Percentiles rank a stretch among this genome's conserved stretches.
Conservation (phyloP, 2,888 invertebrate genomes). For the Steinernema carpocapsae region DNA sequence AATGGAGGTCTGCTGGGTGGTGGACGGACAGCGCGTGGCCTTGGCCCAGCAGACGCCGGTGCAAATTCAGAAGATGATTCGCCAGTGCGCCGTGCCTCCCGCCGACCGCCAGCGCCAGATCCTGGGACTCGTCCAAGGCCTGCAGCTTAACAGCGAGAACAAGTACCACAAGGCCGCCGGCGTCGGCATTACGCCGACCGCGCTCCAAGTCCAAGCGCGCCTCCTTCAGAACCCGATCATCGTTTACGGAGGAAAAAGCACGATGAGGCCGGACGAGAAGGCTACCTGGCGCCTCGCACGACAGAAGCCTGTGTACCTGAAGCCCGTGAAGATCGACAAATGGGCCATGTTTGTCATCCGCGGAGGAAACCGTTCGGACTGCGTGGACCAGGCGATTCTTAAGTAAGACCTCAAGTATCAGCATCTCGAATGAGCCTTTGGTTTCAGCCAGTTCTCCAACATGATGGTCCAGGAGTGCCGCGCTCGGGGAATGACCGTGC, state of each 20-base stretch:
- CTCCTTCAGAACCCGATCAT: not conserved
- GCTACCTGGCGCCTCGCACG: not conserved
- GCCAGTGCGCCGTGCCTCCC: slow-evolving; percentile 33
- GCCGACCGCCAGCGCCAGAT: slow-evolving; percentile 33
- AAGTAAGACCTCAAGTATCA: not conserved
- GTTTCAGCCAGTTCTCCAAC: slow-evolving; percentile 35
- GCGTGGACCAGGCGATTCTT: not conserved
- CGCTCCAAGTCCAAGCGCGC: slow-evolving; percentile 37
- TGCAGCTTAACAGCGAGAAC: slow-evolving; percentile 30
- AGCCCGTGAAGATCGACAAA: slow-evolving; percentile 32
- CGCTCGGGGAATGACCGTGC: slow-evolving; percentile 36
- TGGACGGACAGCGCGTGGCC: slow-evolving; percentile 43
- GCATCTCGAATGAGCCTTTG: not conserved
- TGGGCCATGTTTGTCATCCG: slow-evolving; percentile 43
- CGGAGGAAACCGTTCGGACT: not conserved
- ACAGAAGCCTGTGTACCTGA: slow-evolving; percentile 36
- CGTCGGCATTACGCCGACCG: slow-evolving; percentile 34
- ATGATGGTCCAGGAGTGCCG: slow-evolving; percentile 35
- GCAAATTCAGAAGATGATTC: slow-evolving; percentile 17
- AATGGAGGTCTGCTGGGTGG: slow-evolving; percentile 39
- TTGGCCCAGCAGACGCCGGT: not conserved
- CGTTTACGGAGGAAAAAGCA: slow-evolving; percentile 10
- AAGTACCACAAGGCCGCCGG: not conserved
- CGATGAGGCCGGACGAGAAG: slow-evolving; percentile 22
- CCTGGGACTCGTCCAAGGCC: slow-evolving; percentile 9